Base-by-base conservation (phyloP, 92 coral and sea anemone genomes). In the Umimayanthus chanpuru region DNA sequence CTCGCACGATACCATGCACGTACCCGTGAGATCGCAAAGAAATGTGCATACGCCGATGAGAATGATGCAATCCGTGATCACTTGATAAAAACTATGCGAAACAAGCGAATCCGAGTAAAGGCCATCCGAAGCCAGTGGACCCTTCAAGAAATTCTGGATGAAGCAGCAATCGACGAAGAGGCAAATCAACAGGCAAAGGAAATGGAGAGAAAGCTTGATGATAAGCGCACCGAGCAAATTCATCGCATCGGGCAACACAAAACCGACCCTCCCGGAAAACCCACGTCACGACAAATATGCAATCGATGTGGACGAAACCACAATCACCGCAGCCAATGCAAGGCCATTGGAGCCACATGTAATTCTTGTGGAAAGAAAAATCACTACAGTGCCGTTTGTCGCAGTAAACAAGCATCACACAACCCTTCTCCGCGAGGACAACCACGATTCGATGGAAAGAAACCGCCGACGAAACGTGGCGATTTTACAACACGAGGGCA, bases 11-110 rank as follows among this genome's bases (percentile, higher is more conserved):
- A 88, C 88, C 18, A 88, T 20, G 81, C 91, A 49, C 87, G 88
- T 20, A 30, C 81, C 49, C 20, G 88, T 47, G 81, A 88, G 32
- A 73, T 88, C 26, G 88, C 88, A 21, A 88, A 81, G 91, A 88
- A 88, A n/a, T 88, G 91, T 55, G 79, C 55, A 43, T 81, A 66
- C 41, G 32, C 29, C 29, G 88, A 80, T 41, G 90, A 80, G 76
- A 80, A n/a, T 26, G 90, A 88, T 20, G 70, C 79, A 29, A 88
- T 88, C 83, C 66, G 90, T 50, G 80, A 88, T 67, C 90, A 88
- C 80, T 66, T 88, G 58, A 81, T 88, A 49, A 88, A 88, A 88
- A 72, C 87, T 14, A 88, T 88, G 23, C 50, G 53, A 10, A 88
- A 88, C 25, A 88, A 73, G 39, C 39, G 76, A 70, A 79, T 88